phyloP scores from a whole-genome alignment of 2,888 invertebrate species.

The Halictus quadricinctus region DNA sequence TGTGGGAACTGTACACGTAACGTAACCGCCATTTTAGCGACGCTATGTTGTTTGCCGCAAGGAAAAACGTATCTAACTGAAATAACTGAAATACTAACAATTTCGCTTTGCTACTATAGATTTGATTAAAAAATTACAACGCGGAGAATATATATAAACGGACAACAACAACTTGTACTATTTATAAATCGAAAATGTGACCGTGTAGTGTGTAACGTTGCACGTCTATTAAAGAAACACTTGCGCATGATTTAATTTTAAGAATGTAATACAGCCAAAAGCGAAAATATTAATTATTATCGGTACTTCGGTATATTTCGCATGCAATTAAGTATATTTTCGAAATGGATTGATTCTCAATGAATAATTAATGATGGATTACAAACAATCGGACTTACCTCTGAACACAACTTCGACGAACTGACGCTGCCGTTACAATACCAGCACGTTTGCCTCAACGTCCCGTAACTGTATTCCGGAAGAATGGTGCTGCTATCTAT shows the following conservation, averaged over 20 bases:
- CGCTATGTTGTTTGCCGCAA: constrained; percentile 27
- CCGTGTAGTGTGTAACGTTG: constrained; percentile 4
- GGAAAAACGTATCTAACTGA: neutral
- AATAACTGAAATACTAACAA: neutral
- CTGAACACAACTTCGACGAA: constrained; percentile 27
- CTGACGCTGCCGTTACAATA: constrained; percentile 29
- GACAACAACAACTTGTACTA: constrained; percentile 2
- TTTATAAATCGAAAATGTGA: neutral
- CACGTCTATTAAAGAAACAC: constrained; percentile 24
- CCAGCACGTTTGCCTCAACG: neutral
- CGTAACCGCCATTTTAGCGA: constrained; percentile 61
- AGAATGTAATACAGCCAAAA: neutral
- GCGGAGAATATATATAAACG: neutral
- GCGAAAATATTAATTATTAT: constrained; percentile 30
- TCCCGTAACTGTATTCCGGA: constrained; percentile 42
- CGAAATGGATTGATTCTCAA: constrained; percentile 24
- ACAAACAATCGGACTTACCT: constrained; percentile 48
- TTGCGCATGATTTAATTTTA: constrained; percentile 30
- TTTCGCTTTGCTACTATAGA: neutral
- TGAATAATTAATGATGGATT: constrained; percentile 40
- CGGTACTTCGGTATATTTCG: constrained; percentile 10
- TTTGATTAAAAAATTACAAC: neutral
- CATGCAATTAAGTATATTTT: neutral
- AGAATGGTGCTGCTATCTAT: constrained; percentile 46
- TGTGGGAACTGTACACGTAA: constrained; percentile 37